Conservation (phyloP, 2,113 vertebrate genomes). For the Benitochromis conjunctus region DNA sequence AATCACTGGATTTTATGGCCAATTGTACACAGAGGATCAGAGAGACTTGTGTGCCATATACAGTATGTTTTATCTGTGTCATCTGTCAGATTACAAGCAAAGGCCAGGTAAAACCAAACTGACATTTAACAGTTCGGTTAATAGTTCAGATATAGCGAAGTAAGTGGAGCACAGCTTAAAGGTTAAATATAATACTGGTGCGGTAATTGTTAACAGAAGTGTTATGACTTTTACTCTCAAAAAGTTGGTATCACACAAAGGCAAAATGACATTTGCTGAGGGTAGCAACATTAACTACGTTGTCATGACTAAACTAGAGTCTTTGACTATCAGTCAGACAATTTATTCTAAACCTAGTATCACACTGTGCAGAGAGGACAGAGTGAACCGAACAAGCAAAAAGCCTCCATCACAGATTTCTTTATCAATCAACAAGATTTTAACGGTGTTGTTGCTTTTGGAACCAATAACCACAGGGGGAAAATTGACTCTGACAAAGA, state of each 20-base stretch:
- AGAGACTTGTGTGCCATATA: background rate
- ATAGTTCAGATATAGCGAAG: background rate
- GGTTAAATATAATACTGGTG: background rate
- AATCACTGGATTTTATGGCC: background rate
- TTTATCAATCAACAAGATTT: background rate
- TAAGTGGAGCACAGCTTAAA: background rate
- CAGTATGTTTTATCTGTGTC: background rate
- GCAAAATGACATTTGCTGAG: background rate
- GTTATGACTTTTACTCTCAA: background rate
- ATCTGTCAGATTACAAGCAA: background rate
- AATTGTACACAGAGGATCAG: background rate
- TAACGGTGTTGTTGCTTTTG: background rate
- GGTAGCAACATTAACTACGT: background rate
- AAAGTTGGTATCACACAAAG: background rate
- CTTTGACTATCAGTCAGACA: background rate
- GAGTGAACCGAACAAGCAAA: background rate
- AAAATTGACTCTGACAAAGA: background rate
- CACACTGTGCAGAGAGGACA: background rate
- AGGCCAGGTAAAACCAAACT: background rate
- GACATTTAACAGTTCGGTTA: background rate
- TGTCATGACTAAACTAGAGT: background rate
- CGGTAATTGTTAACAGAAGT: background rate
- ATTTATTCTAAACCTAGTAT: background rate
- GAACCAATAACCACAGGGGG: background rate
- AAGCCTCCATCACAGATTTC: background rate